These are phyloP conservation scores for Apis dorsata DNA, from an alignment of 1,140 invertebrate genomes.

Conservation along the genomic window DNA sequence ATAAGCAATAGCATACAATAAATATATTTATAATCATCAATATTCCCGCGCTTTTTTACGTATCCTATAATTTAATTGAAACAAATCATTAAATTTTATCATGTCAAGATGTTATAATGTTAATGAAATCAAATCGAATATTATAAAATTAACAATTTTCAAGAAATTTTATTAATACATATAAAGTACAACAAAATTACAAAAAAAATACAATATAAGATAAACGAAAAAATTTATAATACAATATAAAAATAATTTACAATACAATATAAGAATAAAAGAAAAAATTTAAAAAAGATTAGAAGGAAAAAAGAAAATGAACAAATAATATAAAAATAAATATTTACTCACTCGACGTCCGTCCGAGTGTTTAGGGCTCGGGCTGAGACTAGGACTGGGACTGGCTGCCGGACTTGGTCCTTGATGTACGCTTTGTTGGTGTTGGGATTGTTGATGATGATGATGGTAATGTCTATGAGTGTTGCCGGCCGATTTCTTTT, in stretches of 20 bases:
- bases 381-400: conserved; percentile 76
- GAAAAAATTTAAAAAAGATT: neutral
- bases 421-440: conserved; percentile 69
- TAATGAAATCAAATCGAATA: neutral
- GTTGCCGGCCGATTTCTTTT: conserved; percentile 73
- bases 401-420: conserved; percentile 73
- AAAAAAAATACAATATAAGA: neutral
- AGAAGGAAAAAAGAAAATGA: neutral
- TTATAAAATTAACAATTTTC: too few species aligned
- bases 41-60: neutral
- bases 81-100: neutral
- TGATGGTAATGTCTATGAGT: conserved; percentile 69
- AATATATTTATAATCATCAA: neutral
- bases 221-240: neutral
- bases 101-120: neutral
- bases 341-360: conserved; percentile 77
- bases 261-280: neutral
- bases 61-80: neutral
- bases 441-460: conserved; percentile 72
- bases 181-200: too few species aligned
- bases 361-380: conserved; percentile 77
- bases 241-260: neutral
- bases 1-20: neutral
- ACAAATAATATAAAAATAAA: neutral
- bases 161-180: too few species aligned